Percentiles rank a stretch among this genome's conserved stretches.
Evolutionary conservation across 2,888 invertebrate genomes (phyloP).

Genomic region (Reticulitermes lucifugus): DNA sequence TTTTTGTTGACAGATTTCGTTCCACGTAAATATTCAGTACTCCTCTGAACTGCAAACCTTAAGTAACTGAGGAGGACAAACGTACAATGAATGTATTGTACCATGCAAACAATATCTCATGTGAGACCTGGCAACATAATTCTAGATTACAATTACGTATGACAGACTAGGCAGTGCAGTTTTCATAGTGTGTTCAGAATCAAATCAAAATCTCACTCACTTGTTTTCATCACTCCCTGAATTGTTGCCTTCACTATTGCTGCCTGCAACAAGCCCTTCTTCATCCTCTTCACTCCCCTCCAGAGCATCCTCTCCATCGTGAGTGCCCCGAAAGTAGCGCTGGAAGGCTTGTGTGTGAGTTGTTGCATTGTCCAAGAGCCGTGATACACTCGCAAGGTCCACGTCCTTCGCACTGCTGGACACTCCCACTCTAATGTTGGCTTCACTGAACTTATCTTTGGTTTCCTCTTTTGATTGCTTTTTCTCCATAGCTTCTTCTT

Average conservation of each 20-base stretch:
- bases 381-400: slow-evolving; percentile 83
- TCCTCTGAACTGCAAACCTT: too few species aligned
- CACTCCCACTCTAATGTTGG: not conserved
- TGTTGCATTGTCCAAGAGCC: slow-evolving; percentile 80
- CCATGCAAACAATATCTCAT: too few species aligned
- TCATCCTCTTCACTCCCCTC: slow-evolving; percentile 66
- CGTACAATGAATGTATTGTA: too few species aligned
- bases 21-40: too few species aligned
- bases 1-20: too few species aligned
- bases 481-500: slow-evolving; percentile 64
- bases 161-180: too few species aligned
- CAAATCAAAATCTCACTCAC: slow-evolving; percentile 63
- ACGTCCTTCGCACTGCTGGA: slow-evolving; percentile 50
- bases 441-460: slow-evolving; percentile 50
- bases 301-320: slow-evolving; percentile 56
- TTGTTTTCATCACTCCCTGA: slow-evolving; percentile 86
- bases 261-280: slow-evolving; percentile 82
- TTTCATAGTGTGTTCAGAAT: not conserved
- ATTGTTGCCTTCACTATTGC: slow-evolving; percentile 83
- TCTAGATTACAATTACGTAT: too few species aligned
- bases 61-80: too few species aligned
- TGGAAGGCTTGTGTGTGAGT: slow-evolving; percentile 72
- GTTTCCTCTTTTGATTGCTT: slow-evolving; percentile 58
- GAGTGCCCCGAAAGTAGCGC: slow-evolving; percentile 69
- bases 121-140: too few species aligned